Base-by-base conservation (phyloP, 2,113 vertebrate genomes). In the Octodon degus region DNA sequence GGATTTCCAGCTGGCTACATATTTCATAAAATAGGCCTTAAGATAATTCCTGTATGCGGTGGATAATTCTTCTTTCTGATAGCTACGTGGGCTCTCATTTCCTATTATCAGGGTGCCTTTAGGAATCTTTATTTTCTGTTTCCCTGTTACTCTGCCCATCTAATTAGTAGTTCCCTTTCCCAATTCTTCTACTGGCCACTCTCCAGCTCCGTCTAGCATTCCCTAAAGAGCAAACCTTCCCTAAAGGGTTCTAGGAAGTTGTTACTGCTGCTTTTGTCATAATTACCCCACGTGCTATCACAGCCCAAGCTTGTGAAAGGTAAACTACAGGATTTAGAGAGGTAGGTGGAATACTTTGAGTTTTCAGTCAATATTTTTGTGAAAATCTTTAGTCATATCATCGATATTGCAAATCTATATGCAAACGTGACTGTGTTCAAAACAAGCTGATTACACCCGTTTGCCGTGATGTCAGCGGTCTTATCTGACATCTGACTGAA, bases 61-160 rank as follows among this genome's bases (percentile, higher is more conserved):
- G n/a, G 83, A 72, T 91, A 96, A 81, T 85, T 96, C 82, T 88
- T 94, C 58, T 43, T 95, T 95, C 76, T 94, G 84, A 90, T 67
- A 84, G 70, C 65, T 72, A 22, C 53, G 62, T 0, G 11, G 84
- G 2, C 62, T 27, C 63, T 92, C 85, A 79, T 92, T 97, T 94
- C 70, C 90, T 92, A 27, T 90, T 70, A 93, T 65, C 10, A 89
- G 74, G 70, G 92, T 81, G 92, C 63, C 90, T 81, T 79, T 77
- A 85, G 84, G 55, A 95, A 68, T 68, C 30, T 53, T 90, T 83
- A 70, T 95, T 92, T 97, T 92, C 77, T 83, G 62, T 84, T 65
- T 90, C 81, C 88, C 60, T 90, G 47, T 77, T 92, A 50, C 32
- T 92, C 47, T 84, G 40, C 60, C 92, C 90, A 30, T 62, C 86